Evolutionary conservation across 2,797 vertebrate species (phyloP), one percentile per base, ranked within the genome.

Genomic region (Hyperoplus immaculatus): DNA sequence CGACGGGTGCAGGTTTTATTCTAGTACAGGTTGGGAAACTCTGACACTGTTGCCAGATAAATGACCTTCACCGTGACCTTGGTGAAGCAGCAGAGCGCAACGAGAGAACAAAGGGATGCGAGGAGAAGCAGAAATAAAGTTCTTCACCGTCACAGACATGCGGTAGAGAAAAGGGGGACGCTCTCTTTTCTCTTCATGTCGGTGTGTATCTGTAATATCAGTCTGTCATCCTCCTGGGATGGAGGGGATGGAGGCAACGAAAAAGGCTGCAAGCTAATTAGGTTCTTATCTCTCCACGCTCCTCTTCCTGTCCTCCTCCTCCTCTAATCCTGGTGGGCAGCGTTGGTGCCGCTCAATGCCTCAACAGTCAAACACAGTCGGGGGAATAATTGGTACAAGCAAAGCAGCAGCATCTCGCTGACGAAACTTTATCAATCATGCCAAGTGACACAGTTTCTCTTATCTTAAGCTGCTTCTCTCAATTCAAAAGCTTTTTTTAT

Each of bases 251-350:
- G 71, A 78, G 85, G 87, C 63, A 57, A 75, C 72, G 80, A 93
- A 93, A 93, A 93, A 89, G 87, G 88, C 90, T 91, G 83, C 80
- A 53, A 81, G 87, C 88, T 94, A 95, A 95, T 95, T 94, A 93
- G 92, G 85, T 94, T 91, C 90, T 95, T 95, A 94, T 95, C 92
- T 90, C 74, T 84, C 76, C 58, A 65, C 63, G 84, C 87, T 85
- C 83, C 83, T 83, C 88, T 85, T 86, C 87, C 85, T 77, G 82
- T 91, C 87, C 80, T 91, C 88, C 81, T 91, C 84, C 87, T 91
- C 88, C 29, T 90, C 85, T 93, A 94, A 94, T 94, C 91, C 89
- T 88, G 78, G 77, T 81, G 92, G 84, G 89, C 83, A 85, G 83
- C 76, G 73, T 86, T 84, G 86, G 29, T 90, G 90, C 90, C 70